These are phyloP conservation scores for Leucophenga montana DNA, from an alignment of 2,888 invertebrate species.

Conservation along the genomic window DNA sequence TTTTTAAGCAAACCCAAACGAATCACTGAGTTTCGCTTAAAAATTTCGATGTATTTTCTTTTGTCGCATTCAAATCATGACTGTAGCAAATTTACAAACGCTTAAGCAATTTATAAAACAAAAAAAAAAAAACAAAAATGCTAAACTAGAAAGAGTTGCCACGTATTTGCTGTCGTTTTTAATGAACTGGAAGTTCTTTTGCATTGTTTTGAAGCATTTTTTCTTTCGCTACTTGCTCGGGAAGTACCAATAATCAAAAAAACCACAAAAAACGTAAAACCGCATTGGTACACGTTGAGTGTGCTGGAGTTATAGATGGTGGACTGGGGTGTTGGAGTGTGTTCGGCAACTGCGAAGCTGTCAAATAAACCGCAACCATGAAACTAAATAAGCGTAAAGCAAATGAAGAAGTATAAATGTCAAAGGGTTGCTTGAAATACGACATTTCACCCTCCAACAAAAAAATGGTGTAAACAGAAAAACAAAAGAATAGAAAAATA, in stretches of 20 bases:
- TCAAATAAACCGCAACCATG: constrained; percentile 44
- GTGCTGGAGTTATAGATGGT: constrained; percentile 17
- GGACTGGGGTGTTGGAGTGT: neutral
- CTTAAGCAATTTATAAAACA: constrained; percentile 14
- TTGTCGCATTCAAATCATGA: neutral
- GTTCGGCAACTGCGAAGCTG: neutral
- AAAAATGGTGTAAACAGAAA: constrained; percentile 16
- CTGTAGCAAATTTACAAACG: neutral
- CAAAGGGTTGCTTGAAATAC: constrained; percentile 47
- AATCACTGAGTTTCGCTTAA: constrained; percentile 30
- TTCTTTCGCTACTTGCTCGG: neutral
- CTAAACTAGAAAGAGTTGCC: constrained; percentile 40
- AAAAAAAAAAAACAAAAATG: constrained; percentile 35
- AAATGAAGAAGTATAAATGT: constrained; percentile 39
- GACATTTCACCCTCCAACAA: neutral
- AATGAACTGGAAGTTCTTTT: constrained; percentile 63
- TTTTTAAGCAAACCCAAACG: no score
- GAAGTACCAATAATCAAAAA: neutral
- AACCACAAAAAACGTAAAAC: constrained; percentile 47
- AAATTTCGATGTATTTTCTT: constrained; percentile 27
- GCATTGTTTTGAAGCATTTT: constrained; percentile 33
- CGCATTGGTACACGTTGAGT: constrained; percentile 42
- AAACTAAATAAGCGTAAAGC: constrained; percentile 32
- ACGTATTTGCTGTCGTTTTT: constrained; percentile 53
- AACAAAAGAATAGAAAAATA: constrained; percentile 21